A percentile compares a stretch with the other conserved stretches of the same genome.
These are phyloP conservation scores for Rotaria sp. DNA, from an alignment of 2,888 invertebrate species.

Conservation along the genomic window DNA sequence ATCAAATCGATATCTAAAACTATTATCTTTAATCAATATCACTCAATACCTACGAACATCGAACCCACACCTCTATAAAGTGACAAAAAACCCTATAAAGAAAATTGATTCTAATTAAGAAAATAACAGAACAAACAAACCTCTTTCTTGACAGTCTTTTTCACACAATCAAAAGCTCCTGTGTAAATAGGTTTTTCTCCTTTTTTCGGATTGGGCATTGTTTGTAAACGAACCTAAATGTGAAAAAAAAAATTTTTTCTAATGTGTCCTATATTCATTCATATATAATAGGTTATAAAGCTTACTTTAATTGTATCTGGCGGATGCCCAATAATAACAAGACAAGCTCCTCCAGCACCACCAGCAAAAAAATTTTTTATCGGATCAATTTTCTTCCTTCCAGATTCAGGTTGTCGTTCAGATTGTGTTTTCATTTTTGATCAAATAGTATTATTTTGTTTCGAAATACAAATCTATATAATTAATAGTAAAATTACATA, in stretches of 20 bases:
- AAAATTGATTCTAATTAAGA: not conserved
- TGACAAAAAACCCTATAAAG: conserved; percentile 54
- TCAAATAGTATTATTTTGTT: no score
- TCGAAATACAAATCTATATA: no score
- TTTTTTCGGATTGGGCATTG: conserved; percentile 74
- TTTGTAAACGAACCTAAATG: conserved; percentile 79
- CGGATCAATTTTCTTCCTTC: conserved; percentile 29
- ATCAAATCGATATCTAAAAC: no score
- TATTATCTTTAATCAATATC: no score
- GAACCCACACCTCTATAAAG: conserved; percentile 71
- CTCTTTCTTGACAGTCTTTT: conserved; percentile 80
- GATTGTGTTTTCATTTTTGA: not conserved
- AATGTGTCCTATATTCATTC: no score
- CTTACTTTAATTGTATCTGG: conserved; percentile 75
- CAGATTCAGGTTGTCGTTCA: not conserved
- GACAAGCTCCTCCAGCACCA: conserved; percentile 89
- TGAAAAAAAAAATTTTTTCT: not conserved
- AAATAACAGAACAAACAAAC: conserved; percentile 53
- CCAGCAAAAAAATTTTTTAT: conserved; percentile 86
- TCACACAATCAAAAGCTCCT: conserved; percentile 85
- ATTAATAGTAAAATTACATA: no score
- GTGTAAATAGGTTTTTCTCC: conserved; percentile 72
- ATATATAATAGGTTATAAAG: no score
- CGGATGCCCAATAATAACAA: conserved; percentile 88
- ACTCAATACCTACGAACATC: conserved; percentile 71